Percentiles rank a stretch among this genome's conserved stretches.
Conservation (phyloP, 2,888 invertebrate genomes). For the Tetheella fluctuosa region DNA sequence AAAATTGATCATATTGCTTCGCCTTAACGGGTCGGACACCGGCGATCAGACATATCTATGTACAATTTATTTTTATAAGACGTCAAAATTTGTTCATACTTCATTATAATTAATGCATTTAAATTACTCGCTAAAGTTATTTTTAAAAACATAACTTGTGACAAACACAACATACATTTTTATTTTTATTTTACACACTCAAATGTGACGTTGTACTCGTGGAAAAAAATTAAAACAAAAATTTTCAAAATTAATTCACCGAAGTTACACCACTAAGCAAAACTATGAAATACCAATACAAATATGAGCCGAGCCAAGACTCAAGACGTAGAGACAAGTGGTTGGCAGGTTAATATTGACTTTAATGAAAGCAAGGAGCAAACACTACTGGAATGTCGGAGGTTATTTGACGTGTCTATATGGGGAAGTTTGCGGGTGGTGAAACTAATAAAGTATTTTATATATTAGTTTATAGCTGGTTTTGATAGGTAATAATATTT, state of each 20-base stretch:
- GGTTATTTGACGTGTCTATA: constrained; percentile 37
- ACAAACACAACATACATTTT: no score
- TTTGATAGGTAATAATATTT: background rate
- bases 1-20: no score
- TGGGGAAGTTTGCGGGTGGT: constrained; percentile 11
- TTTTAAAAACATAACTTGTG: no score
- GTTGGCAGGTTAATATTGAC: constrained; percentile 49
- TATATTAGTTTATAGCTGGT: background rate
- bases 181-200: no score
- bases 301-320: constrained; percentile 23
- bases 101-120: no score
- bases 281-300: constrained; percentile 15
- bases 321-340: constrained; percentile 33
- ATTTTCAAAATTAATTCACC: background rate
- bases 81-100: no score
- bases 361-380: constrained; percentile 48
- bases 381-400: constrained; percentile 43
- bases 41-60: no score
- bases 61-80: no score
- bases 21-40: no score
- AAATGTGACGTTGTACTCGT: no score
- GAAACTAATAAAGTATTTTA: constrained; percentile 11
- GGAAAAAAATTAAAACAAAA: background rate
- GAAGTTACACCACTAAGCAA: background rate
- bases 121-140: no score